Percentiles rank a stretch among this genome's conserved stretches.
phyloP scores from a whole-genome alignment of 30 jellyfish, hydroid and myxozoan genomes.

The Aurelia sp. region DNA sequence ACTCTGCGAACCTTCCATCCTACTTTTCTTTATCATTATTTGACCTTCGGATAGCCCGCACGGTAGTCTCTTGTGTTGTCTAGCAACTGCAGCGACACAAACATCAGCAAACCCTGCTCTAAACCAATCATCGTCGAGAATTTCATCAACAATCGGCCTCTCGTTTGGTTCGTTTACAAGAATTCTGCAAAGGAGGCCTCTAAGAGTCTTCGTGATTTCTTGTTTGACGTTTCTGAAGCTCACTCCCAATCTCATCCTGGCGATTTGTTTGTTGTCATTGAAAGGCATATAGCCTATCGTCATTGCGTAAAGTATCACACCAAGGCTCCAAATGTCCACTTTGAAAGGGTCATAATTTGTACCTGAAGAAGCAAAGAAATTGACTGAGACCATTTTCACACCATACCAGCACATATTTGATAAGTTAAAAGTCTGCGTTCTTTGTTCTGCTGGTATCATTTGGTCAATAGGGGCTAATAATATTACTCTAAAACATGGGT shows the following conservation, averaged over 20 bases:
- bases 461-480: no score
- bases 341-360: conserved; percentile 61
- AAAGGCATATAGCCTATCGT: conserved; percentile 70
- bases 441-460: no score
- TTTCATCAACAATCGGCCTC: conserved; percentile 37
- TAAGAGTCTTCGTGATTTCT: conserved; percentile 33
- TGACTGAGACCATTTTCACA: not conserved
- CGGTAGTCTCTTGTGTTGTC: not conserved
- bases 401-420: no score
- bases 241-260: conserved; percentile 54
- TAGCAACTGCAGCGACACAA: not conserved
- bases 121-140: conserved; percentile 49
- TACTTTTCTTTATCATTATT: no score
- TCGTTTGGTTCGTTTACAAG: conserved; percentile 15
- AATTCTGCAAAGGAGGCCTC: conserved; percentile 35
- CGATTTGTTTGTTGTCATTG: conserved; percentile 34
- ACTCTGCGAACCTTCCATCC: no score
- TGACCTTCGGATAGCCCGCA: no score
- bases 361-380: conserved; percentile 31
- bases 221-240: conserved; percentile 41
- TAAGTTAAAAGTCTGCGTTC: no score
- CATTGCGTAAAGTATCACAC: conserved; percentile 69
- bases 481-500: no score
- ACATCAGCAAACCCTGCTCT: not conserved
- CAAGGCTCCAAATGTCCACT: conserved; percentile 87